Conservation (phyloP, 2,888 invertebrate genomes). For the Drosophila anceps region DNA sequence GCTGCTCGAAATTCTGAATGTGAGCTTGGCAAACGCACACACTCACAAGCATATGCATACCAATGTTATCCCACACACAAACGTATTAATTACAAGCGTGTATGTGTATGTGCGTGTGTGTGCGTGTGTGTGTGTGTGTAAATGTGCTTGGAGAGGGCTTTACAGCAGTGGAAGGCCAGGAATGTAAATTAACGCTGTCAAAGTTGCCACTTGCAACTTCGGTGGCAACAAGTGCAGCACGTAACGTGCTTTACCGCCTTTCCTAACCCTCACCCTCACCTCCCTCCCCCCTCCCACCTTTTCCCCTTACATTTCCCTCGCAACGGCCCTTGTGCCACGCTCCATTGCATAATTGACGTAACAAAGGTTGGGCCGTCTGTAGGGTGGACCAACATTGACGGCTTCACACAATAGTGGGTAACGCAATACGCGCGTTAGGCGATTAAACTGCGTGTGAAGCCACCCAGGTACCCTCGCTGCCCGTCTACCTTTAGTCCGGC, state of each 20-base stretch:
- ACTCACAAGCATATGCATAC: conserved; percentile 3
- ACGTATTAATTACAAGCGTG: conserved; percentile 49
- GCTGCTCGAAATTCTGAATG: conserved; percentile 18
- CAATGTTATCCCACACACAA: conserved; percentile 46
- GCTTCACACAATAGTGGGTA: conserved; percentile 53
- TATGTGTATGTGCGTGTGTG: no score
- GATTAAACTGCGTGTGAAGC: conserved; percentile 15
- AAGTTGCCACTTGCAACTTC: conserved; percentile 55
- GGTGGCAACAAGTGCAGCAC: conserved; percentile 43
- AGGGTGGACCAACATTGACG: conserved; percentile 31
- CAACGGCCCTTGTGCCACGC: background rate
- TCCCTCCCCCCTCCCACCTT: background rate
- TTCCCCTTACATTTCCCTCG: background rate
- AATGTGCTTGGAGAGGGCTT: conserved; percentile 29
- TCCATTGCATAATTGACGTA: conserved; percentile 52
- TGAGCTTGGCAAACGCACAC: background rate
- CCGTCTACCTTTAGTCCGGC: background rate
- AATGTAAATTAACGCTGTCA: conserved; percentile 48
- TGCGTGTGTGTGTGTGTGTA: conserved; percentile 16
- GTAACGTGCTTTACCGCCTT: conserved; percentile 29
- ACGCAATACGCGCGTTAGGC: conserved; percentile 38
- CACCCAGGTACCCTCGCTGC: background rate
- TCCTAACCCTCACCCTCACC: background rate
- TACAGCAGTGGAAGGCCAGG: conserved; percentile 22
- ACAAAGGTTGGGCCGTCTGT: conserved; percentile 22